phyloP scores from a whole-genome alignment of 2,797 vertebrate species.

The Thripadectes ignobilis region DNA sequence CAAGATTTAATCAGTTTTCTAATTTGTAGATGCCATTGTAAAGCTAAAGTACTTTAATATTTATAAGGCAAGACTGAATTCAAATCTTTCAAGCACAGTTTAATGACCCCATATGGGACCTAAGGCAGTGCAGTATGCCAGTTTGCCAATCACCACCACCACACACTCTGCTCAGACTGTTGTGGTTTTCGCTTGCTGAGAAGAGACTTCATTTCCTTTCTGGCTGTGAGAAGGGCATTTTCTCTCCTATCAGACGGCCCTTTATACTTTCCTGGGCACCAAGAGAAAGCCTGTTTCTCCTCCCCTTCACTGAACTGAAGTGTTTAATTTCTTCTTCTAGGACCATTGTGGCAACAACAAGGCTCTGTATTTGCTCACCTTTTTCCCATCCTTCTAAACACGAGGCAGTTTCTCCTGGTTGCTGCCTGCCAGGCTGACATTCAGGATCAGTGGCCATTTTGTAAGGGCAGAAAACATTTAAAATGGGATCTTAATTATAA shows the following conservation, averaged over 20 bases:
- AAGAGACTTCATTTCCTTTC: background rate
- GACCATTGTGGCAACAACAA: background rate
- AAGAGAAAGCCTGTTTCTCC: background rate
- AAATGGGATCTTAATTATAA: background rate
- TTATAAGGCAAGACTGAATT: background rate
- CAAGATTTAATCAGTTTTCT: background rate
- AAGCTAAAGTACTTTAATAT: background rate
- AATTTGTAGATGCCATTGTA: background rate
- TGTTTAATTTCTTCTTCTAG: background rate
- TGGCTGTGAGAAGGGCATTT: background rate
- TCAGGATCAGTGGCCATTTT: background rate
- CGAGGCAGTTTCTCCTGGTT: background rate
- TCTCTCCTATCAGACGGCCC: background rate
- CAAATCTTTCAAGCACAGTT: background rate
- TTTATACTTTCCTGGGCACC: background rate
- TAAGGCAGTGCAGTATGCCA: background rate
- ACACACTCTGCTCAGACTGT: background rate
- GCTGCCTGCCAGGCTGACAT: background rate
- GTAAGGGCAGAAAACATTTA: background rate
- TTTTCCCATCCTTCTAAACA: background rate
- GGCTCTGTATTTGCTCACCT: background rate
- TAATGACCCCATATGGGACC: background rate
- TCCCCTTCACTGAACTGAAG: background rate
- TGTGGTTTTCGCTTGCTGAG: background rate
- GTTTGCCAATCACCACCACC: background rate